Base-by-base conservation (phyloP, 2,113 vertebrate genomes). In the Capreolus pygargus region DNA sequence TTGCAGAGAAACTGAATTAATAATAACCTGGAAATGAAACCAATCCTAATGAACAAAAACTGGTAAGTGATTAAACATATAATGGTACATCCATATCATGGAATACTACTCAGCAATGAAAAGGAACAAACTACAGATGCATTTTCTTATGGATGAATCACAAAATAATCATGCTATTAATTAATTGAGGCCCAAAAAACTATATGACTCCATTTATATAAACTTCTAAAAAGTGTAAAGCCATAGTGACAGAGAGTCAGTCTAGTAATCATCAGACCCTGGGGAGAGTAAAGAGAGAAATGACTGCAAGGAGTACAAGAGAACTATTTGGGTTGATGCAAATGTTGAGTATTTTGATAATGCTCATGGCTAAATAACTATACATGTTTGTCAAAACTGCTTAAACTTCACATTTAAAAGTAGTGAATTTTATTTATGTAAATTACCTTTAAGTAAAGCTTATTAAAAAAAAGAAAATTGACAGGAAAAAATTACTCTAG, bases 181-280 rank as follows among this genome's bases (percentile, higher is more conserved):
- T 36, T 36, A 55, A 36, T 3, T 54, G 19, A 83, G 33, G 25
- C 16, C 45, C 9, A 36, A 55, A 45, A 55, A 79, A 47, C 39
- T n/a, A 27, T 55, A 64, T 25, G 54, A 54, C 2, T 85, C 43
- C 47, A 84, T 89, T 89, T 76, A 78, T 17, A 96, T 52, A 19
- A 78, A 85, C 33, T 91, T 96, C 79, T n/a, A 90, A 86, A 89
- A 93, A 85, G 67, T 52, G 10, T 39, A 67, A 85, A 90, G 79
- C 6, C 9, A 33, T 16, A 89, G 33, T 89, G 52, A 76, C 15
- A 52, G 84, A 74, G 30, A 19, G 47, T 89, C 61, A 14, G 45
- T 55, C 36, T 74, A 36, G 25, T 64, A 78, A 84, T 3, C 78
- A 25, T 85, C 45, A 47, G 30, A 90, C 15, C 17, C 39, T 85